Percentiles rank a stretch among this genome's conserved stretches.
Evolutionary conservation across 2,113 vertebrate genomes (phyloP).

Genomic region (Dasypus novemcinctus): DNA sequence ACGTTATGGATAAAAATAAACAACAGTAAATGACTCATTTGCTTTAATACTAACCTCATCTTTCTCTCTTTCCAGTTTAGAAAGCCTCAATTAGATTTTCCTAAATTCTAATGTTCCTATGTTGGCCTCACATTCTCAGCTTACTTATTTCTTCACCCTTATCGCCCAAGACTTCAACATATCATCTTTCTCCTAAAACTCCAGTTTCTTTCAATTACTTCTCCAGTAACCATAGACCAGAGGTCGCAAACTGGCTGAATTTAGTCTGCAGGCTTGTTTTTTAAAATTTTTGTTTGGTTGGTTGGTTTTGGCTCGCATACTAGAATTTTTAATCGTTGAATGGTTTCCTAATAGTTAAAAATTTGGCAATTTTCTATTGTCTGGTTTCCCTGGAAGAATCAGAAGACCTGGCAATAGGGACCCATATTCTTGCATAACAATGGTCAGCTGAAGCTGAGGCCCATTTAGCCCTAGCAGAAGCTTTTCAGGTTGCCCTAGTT

Average conservation of each 20-base stretch:
- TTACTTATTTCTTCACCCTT: slow-evolving; percentile 14
- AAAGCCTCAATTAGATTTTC: slow-evolving; percentile 1
- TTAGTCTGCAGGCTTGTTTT: background rate
- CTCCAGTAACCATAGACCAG: background rate
- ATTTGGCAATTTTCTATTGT: background rate
- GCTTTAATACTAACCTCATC: slow-evolving; percentile 33
- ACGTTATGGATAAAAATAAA: slow-evolving; percentile 36
- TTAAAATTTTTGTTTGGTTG: background rate
- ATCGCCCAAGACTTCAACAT: slow-evolving; percentile 37
- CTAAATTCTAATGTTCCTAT: slow-evolving; percentile 3
- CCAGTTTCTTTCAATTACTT: background rate
- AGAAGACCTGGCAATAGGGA: background rate
- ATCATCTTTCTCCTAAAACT: background rate
- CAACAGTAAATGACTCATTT: slow-evolving; percentile 12
- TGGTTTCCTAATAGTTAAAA: background rate
- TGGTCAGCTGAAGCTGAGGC: background rate
- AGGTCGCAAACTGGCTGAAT: background rate
- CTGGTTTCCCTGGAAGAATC: background rate
- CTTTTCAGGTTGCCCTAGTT: slow-evolving; percentile 39
- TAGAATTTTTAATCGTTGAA: background rate
- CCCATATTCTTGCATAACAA: slow-evolving; percentile 2
- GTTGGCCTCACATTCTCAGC: background rate
- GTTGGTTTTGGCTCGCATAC: background rate
- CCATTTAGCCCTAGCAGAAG: background rate
- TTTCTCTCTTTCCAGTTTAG: background rate